Evolutionary conservation across 2,113 vertebrate species (phyloP), one percentile per base, ranked within the genome.

Genomic region (Lepisosteus oculatus): DNA sequence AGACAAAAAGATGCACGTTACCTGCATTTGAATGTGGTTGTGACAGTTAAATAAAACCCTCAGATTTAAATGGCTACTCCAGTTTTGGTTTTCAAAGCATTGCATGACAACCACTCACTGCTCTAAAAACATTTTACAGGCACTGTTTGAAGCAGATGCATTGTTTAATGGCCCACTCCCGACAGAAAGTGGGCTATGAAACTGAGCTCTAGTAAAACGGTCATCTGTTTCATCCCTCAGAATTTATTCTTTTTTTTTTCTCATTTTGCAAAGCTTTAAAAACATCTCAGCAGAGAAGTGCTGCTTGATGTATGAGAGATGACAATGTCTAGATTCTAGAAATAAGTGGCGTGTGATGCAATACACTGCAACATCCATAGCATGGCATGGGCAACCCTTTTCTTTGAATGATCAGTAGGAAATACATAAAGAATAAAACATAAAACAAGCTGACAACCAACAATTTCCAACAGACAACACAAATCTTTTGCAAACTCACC

Each of bases 121-220:
- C 47, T 51, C 5, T 51, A 51, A 51, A 51, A 51, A 51, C 47
- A 51, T 9, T 51, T 9, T 51, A 5, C 9, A 5, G 9, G 59
- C 74, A 78, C 61, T 73, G 78, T 17, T 67, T 70, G 71, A 17
- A 55, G 13, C 59, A 64, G 54, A 71, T 12, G 14, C 79, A 67
- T 59, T 75, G 76, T 78, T 78, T 74, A 72, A 69, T 55, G 56
- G 12, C 56, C 4, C 63, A n/a, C 62, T 84, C 77, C 29, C 81
- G 81, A 84, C 82, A 89, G 83, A 89, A 87, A 88, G 85, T 80
- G 77, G 83, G 80, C 84, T 65, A 81, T 70, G 69, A 80, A 51
- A 51, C 5, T 51, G 47, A 51, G 9, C 47, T 51, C 5, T 51
- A 51, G 47, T 51, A 51, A 51, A 51, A 77, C 73, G 80, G 77